phyloP scores from a whole-genome alignment of 2,888 invertebrate genomes.

The Caenorhabditis sp. region DNA sequence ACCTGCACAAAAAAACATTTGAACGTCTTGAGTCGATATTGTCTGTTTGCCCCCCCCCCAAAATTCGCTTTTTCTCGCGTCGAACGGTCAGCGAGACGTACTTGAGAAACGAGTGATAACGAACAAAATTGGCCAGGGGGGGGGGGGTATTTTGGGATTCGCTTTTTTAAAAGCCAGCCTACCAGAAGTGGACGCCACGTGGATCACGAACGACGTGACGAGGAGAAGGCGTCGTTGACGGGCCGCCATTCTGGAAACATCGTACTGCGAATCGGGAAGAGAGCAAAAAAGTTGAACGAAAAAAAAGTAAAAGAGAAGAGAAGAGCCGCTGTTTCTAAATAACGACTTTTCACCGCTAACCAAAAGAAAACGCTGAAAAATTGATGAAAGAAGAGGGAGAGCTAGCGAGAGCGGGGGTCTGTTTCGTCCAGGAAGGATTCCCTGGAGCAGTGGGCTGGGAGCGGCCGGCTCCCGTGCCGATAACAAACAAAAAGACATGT shows the following conservation, averaged over 20 bases:
- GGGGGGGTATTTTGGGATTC: too few relatives aligned
- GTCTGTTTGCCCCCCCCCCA: too few relatives aligned
- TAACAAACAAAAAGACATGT: conserved; percentile 55
- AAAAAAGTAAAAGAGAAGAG: neutral
- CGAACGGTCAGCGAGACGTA: too few relatives aligned
- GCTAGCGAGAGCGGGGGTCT: too few relatives aligned
- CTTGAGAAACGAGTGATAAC: too few relatives aligned
- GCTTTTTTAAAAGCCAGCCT: too few relatives aligned
- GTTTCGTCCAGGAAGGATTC: conserved; percentile 21
- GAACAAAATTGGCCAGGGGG: too few relatives aligned
- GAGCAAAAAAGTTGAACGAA: neutral
- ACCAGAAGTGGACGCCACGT: conserved; percentile 33
- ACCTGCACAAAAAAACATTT: conserved; percentile 31
- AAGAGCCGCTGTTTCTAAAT: conserved; percentile 2
- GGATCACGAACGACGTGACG: conserved; percentile 10
- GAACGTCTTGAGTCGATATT: too few relatives aligned
- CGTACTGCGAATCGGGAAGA: too few relatives aligned
- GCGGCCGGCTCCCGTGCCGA: neutral
- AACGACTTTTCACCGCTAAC: too few relatives aligned
- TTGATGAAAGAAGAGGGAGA: neutral
- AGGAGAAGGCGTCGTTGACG: conserved; percentile 39
- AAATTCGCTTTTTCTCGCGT: too few relatives aligned
- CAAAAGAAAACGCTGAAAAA: too few relatives aligned
- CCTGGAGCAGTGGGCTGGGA: conserved; percentile 16
- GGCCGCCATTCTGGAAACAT: conserved; percentile 27